Evolutionary conservation across 2,797 vertebrate genomes (phyloP), one percentile per base, ranked within the genome.

Genomic region (Cephalopachus bancanus): DNA sequence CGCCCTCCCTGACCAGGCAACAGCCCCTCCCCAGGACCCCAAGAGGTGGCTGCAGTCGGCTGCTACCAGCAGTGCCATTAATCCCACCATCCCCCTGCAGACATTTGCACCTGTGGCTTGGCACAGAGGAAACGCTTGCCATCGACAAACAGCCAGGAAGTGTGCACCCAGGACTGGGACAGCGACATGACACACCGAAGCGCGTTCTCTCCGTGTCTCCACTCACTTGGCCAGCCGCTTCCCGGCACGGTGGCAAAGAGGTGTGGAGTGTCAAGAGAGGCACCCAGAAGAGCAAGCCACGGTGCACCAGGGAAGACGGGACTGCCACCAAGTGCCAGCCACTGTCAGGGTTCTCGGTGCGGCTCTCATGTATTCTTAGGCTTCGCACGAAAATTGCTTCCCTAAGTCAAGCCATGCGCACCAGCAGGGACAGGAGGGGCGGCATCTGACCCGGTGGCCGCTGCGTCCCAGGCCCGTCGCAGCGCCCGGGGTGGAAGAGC

Each of bases 381-480:
- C 11, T 53, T 22, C 75, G 22, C 49, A 17, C 8, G 16, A 37
- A 22, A 9, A 26, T 26, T 1, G 26, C 26, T 79, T 67, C 72
- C 62, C 69, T 19, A 22, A 22, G 17, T 26, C 55, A n/a, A 33
- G 12, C 30, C 14, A 1, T 28, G 10, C 0, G 0, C 49, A 10
- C 62, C 53, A 20, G 80, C n/a, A 17, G 19, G 20, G 20, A 11
- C 3, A 7, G 30, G 7, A 24, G 24, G 30, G 65, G 65, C 1
- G 7, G 10, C 1, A 17, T 33, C 75, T 57, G 75, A 28, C 1
- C 8, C 0, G 11, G 16, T 59, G 51, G 19, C 33, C 8, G 1
- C 30, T 3, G 0, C 0, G 51, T 8, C 0, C 20, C 7, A 0
- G 37, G n/a, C n/a, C 71, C 1, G 0, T 44, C 53, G 3, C 53